Base-by-base conservation (phyloP, 2,888 invertebrate genomes). In the Tachina grossa region DNA sequence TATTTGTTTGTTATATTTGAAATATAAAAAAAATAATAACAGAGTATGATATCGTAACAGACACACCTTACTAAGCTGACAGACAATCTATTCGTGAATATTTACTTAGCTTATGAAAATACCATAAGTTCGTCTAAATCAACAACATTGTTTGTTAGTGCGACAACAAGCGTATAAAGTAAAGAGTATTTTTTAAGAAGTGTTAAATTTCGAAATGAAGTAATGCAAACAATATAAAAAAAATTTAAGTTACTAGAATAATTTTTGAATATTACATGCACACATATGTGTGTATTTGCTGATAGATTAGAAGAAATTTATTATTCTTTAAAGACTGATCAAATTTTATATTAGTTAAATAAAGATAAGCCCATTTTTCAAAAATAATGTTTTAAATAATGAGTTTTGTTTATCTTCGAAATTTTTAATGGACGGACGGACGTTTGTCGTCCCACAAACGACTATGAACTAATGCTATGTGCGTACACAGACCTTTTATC, bases 1-100 rank as follows among this genome's bases (percentile, higher is more conserved):
- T 77, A 57, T 59, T 77, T 77, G n/a, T 66, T 66, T 66, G 19
- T 80, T 51, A 72, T 80, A 74, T 59, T 81, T 81, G 59, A 68
- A 77, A 77, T 57, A 19, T 39, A 51, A 39, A 61, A 51, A 47
- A 47, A 66, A 53, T 6, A 53, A 16, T 22, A 65, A 39, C 59
- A 31, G 69, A 69, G 51, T 59, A 45, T 61, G 51, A 63, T 82
- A 71, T 76, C 77, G 55, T 71, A 66, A 66, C 59, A 66, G 83
- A 65, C 71, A 83, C 83, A 83, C 83, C 83, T 82, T 72, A 22
- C 10, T 14, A 43, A 65, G 39, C 16, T 51, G 63, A 76, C 76
- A 83, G 63, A 76, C 76, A 83, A 77, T 69, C 11, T 53, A 19
- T 31, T 55, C 45, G 57, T 66, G 47, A 66, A 57, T 49, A 47